Evolutionary conservation across 2,888 invertebrate genomes (phyloP).

Genomic region (Ferrisia virgata): DNA sequence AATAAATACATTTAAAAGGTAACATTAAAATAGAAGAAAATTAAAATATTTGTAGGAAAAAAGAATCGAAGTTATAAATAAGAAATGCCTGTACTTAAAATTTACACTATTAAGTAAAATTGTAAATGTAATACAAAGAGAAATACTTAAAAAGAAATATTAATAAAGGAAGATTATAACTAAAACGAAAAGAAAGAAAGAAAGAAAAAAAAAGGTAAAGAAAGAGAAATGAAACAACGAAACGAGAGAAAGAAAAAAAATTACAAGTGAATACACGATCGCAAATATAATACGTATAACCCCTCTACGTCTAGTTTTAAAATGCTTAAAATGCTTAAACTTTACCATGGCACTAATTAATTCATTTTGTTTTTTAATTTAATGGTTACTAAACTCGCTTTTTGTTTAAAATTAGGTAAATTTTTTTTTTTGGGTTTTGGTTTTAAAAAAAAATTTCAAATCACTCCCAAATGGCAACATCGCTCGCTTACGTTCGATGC

Average conservation of each 20-base stretch:
- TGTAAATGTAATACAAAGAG: constrained; percentile 12
- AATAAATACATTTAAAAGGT: constrained; percentile 28
- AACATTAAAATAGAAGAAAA: constrained; percentile 33
- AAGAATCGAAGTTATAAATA: constrained; percentile 35
- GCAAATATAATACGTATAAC: constrained; percentile 30
- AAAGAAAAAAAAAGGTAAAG: constrained; percentile 31
- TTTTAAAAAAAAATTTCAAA: neutral
- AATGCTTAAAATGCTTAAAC: constrained; percentile 13
- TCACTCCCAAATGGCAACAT: constrained; percentile 1
- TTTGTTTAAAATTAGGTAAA: neutral
- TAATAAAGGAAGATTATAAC: constrained; percentile 21
- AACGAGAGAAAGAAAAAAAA: neutral
- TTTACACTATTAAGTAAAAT: constrained; percentile 39
- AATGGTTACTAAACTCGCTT: constrained; percentile 30
- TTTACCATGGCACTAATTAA: constrained; percentile 33
- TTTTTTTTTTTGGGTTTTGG: too few species aligned
- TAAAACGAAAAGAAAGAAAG: neutral
- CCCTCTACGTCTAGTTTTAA: constrained; percentile 19
- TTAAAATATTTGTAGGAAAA: constrained; percentile 42
- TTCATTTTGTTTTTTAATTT: neutral
- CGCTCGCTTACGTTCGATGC: neutral
- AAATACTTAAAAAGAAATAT: constrained; percentile 30
- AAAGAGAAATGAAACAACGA: neutral
- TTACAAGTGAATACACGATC: constrained; percentile 29
- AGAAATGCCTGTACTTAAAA: constrained; percentile 41